Percentiles rank a stretch among this genome's conserved stretches.
phyloP scores from a whole-genome alignment of 2,888 invertebrate species.

The Selenia dentaria region DNA sequence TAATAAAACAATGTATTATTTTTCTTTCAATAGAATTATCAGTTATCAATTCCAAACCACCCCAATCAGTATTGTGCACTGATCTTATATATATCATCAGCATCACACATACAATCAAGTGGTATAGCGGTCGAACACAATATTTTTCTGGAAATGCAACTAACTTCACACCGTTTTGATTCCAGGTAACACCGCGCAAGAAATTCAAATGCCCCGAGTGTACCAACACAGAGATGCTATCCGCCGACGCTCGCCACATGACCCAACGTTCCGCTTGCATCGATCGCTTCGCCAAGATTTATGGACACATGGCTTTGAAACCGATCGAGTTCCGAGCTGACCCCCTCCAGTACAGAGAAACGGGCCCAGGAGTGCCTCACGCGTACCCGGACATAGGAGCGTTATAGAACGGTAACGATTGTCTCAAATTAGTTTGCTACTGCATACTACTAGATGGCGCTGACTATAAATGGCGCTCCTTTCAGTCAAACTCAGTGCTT shows the following conservation, averaged over 20 bases:
- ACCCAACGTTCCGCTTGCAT: slow-evolving; percentile 96
- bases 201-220: slow-evolving; percentile 99
- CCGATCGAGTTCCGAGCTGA: slow-evolving; percentile 97
- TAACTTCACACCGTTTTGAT: slow-evolving; percentile 10
- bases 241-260: slow-evolving; percentile 97
- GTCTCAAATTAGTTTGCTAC: neutral
- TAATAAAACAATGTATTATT: too few species aligned
- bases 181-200: slow-evolving; percentile 96
- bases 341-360: slow-evolving; percentile 95
- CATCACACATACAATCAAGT: too few species aligned
- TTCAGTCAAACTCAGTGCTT: too few species aligned
- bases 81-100: too few species aligned
- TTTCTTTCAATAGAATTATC: too few species aligned
- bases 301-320: slow-evolving; percentile 94
- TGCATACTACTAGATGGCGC: neutral
- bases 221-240: slow-evolving; percentile 96
- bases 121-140: too few species aligned
- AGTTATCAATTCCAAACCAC: too few species aligned
- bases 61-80: too few species aligned
- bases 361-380: slow-evolving; percentile 93
- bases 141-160: neutral
- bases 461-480: too few species aligned
- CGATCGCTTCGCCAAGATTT: slow-evolving; percentile 90
- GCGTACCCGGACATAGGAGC: slow-evolving; percentile 94
- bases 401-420: slow-evolving; percentile 80